phyloP scores from a whole-genome alignment of 2,113 vertebrate genomes.

The Cnemophilus loriae region DNA sequence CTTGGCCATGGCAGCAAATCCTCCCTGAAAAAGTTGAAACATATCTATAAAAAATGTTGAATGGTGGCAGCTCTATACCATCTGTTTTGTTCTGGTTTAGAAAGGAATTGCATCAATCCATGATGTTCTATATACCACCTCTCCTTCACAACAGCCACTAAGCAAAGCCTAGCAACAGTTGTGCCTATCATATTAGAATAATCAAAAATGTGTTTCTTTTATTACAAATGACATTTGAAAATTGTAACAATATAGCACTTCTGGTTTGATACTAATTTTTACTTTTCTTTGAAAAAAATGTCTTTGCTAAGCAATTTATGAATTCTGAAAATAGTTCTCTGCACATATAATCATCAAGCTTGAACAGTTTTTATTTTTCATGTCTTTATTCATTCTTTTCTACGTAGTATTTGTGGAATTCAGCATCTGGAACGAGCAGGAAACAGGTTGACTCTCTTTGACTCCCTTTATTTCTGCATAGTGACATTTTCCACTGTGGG shows the following conservation, averaged over 20 bases:
- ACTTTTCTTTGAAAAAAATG: background rate
- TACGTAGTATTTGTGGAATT: constrained; percentile 84
- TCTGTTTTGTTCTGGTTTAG: constrained; percentile 39
- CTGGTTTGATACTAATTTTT: background rate
- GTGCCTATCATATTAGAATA: background rate
- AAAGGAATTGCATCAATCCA: background rate
- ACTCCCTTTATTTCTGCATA: constrained; percentile 88
- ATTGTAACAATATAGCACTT: background rate
- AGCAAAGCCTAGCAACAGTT: constrained; percentile 25
- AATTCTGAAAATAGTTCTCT: constrained; percentile 17
- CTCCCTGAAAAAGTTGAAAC: background rate
- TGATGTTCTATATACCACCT: background rate
- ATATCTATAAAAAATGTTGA: background rate
- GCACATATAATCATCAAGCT: background rate
- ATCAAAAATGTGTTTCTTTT: background rate
- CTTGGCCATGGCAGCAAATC: background rate
- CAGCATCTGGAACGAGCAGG: constrained; percentile 86
- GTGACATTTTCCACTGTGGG: constrained; percentile 89
- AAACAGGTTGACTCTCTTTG: constrained; percentile 80
- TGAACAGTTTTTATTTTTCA: constrained; percentile 22
- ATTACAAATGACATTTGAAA: background rate
- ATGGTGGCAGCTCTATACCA: background rate
- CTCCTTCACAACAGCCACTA: background rate
- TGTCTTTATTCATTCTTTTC: constrained; percentile 51
- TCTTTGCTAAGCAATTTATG: background rate